Evolutionary conservation across 2,888 invertebrate genomes (phyloP), one percentile per base, ranked within the genome.

Genomic region (Chloroclystis v-ata): DNA sequence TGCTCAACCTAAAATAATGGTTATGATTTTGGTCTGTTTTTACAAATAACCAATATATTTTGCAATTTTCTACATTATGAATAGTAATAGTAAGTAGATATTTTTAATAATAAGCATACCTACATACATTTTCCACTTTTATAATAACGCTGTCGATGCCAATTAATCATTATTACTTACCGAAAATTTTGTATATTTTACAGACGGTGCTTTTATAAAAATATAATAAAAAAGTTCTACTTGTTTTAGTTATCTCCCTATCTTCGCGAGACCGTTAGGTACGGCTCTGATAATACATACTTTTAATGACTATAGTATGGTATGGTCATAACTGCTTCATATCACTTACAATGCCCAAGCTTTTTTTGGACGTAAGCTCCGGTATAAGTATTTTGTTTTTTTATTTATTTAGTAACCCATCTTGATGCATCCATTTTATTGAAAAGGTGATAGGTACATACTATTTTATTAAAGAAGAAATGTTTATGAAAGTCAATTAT

Each of bases 181-280:
- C 75, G 68, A 70, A 78, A 76, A 75, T 26, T 83, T 87, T 85
- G 79, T 85, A 84, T 79, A 81, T 82, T 85, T 82, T 85, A 86
- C 84, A 82, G 82, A 85, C 78, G 86, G 86, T 87, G 87, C 86
- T 87, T 87, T 85, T 82, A 81, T 81, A 81, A 84, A 85, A 86
- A 85, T 76, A 84, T 67, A 75, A 62, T 61, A 54, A 53, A 60
- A 65, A 57, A 55, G 42, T 42, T 42, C 42, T 24, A 38, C 47
- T 63, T 52, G 56, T 55, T 42, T 48, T 49, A 37, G 4, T 45
- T 32, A 25, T 26, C 4, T n/a, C n/a, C n/a, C n/a, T n/a, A n/a
- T n/a, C n/a, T n/a, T n/a, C n/a, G n/a, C n/a, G n/a, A n/a, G n/a
- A n/a, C n/a, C n/a, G n/a, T n/a, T n/a, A n/a, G n/a, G n/a, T n/a